A percentile compares a stretch with the other conserved stretches of the same genome.
phyloP scores from a whole-genome alignment of 2,888 invertebrate species.

The Tinea pellionella region DNA sequence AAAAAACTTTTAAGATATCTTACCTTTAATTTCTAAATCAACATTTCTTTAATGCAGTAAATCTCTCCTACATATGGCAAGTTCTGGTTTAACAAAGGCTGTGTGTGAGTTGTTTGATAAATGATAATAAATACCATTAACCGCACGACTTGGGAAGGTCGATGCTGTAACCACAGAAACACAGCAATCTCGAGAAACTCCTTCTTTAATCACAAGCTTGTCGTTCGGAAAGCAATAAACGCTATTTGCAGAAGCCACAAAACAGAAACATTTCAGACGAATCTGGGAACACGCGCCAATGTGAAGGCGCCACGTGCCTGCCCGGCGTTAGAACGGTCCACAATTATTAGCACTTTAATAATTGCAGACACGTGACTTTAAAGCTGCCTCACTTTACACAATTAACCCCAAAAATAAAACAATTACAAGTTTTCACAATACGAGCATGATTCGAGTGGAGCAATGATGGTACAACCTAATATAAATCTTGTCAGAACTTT shows the following conservation, averaged over 20 bases:
- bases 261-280: constrained; percentile 26
- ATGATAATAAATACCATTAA: not conserved
- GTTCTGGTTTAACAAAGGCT: too few species aligned
- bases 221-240: constrained; percentile 30
- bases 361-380: constrained; percentile 20
- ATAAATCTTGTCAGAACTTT: not conserved
- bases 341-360: constrained; percentile 17
- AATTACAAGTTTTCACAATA: not conserved
- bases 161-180: not conserved
- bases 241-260: constrained; percentile 52
- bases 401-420: not conserved
- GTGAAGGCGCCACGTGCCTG: constrained; percentile 26
- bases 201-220: not conserved
- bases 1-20: too few species aligned
- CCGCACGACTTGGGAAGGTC: not conserved
- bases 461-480: not conserved
- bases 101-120: too few species aligned
- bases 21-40: too few species aligned
- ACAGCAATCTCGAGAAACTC: constrained; percentile 3
- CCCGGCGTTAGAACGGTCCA: constrained; percentile 16
- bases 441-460: not conserved
- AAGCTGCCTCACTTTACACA: not conserved
- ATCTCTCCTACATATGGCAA: too few species aligned
- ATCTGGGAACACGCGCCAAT: constrained; percentile 23
- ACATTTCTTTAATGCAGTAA: too few species aligned